phyloP scores from a whole-genome alignment of 2,113 vertebrate genomes.

The Heterotilapia buettikoferi region DNA sequence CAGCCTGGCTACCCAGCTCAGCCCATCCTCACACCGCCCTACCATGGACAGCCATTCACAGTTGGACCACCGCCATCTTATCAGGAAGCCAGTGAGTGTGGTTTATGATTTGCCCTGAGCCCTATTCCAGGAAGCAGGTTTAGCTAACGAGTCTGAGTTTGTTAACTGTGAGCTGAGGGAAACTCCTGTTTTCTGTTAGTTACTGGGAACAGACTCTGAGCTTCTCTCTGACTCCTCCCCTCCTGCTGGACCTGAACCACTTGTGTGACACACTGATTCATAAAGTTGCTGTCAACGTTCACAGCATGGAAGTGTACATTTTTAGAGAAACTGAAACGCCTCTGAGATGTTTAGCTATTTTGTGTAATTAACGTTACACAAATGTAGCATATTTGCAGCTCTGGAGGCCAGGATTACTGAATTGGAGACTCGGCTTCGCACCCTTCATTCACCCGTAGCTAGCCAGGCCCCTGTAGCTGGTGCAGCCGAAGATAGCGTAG shows the following conservation, averaged over 20 bases:
- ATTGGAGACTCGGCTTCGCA: too few species aligned
- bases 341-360: background rate
- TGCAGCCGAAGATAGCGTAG: too few species aligned
- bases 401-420: too few species aligned
- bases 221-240: background rate
- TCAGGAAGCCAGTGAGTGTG: slow-evolving; percentile 76
- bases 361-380: background rate
- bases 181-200: background rate
- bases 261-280: background rate
- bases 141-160: background rate
- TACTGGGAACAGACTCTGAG: background rate
- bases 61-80: slow-evolving; percentile 83
- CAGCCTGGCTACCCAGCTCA: slow-evolving; percentile 58
- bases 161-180: background rate
- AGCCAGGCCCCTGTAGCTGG: too few species aligned
- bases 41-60: slow-evolving; percentile 66
- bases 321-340: background rate
- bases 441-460: too few species aligned
- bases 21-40: slow-evolving; percentile 43
- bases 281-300: background rate
- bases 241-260: background rate
- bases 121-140: accelerated
- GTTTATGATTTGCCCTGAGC: background rate
- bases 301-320: background rate
- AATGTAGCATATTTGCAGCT: too few species aligned